Evolutionary conservation across 2,888 invertebrate species (phyloP).

Genomic region (Andrena hattorfiana): DNA sequence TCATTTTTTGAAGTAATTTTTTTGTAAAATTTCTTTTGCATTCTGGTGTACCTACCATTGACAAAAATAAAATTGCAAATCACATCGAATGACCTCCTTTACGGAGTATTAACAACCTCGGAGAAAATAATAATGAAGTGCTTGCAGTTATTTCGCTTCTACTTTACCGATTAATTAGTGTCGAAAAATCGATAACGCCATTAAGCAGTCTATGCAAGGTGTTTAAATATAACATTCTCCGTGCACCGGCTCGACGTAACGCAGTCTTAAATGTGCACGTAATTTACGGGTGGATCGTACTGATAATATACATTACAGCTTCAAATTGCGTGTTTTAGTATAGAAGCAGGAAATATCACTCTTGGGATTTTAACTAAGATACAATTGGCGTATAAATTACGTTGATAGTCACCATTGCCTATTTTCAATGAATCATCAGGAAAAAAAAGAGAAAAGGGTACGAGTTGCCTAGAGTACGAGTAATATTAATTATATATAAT

Average conservation of each 20-base stretch:
- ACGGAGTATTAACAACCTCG: not conserved
- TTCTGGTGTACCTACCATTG: too few relatives aligned
- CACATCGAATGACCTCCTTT: not conserved
- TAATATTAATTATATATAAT: too few relatives aligned
- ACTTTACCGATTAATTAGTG: conserved; percentile 7
- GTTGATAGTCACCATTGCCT: not conserved
- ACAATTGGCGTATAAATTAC: not conserved
- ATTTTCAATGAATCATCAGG: not conserved
- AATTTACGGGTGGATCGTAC: not conserved
- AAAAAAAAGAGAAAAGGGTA: too few relatives aligned
- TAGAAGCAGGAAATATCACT: not conserved
- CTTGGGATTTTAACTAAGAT: not conserved
- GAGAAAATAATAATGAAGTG: conserved; percentile 7
- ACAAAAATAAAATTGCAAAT: not conserved
- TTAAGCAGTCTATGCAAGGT: conserved; percentile 14
- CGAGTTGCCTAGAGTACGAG: too few relatives aligned
- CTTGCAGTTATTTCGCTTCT: not conserved
- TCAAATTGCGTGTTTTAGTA: not conserved
- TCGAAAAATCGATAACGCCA: conserved; percentile 30
- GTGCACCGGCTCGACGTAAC: not conserved
- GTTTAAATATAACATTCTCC: conserved; percentile 28
- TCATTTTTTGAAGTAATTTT: too few relatives aligned
- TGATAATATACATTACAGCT: not conserved
- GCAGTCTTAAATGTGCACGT: not conserved
- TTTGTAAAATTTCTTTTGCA: too few relatives aligned